phyloP scores from a whole-genome alignment of 2,113 vertebrate genomes.

The Etheostoma spectabile region DNA sequence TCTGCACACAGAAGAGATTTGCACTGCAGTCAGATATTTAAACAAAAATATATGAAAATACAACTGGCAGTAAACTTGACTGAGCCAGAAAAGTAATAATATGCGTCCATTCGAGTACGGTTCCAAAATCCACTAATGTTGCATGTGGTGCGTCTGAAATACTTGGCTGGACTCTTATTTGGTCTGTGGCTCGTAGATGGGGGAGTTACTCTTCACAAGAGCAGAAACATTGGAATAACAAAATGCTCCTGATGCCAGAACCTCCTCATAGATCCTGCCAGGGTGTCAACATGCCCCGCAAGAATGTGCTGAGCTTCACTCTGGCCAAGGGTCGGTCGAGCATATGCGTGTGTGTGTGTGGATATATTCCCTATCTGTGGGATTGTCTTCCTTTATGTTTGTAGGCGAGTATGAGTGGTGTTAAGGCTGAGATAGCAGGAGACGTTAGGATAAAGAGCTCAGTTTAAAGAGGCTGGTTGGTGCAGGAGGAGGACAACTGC shows the following conservation, averaged over 20 bases:
- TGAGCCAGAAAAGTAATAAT: conserved; percentile 57
- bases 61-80: conserved; percentile 24
- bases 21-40: conserved; percentile 15
- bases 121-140: conserved; percentile 59
- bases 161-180: conserved; percentile 57
- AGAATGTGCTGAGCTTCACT: conserved; percentile 77
- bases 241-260: conserved; percentile 73
- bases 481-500: conserved; percentile 20
- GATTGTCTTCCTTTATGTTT: conserved; percentile 26
- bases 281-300: conserved; percentile 76
- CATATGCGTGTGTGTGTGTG: conserved; percentile 10
- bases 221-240: conserved; percentile 74
- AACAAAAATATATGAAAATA: conserved; percentile 43
- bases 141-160: conserved; percentile 58
- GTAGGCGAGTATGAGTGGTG: conserved; percentile 27
- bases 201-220: conserved; percentile 64
- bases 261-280: conserved; percentile 73
- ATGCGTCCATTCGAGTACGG: conserved; percentile 36
- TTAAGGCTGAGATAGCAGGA: conserved; percentile 55
- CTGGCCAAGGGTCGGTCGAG: conserved; percentile 39
- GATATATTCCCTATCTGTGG: conserved; percentile 13
- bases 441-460: conserved; percentile 14
- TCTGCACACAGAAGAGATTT: conserved; percentile 19
- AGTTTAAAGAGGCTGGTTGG: conserved; percentile 20
- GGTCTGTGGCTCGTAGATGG: conserved; percentile 58